Evolutionary conservation across 2,113 vertebrate genomes (phyloP).

Genomic region (Mus pahari): DNA sequence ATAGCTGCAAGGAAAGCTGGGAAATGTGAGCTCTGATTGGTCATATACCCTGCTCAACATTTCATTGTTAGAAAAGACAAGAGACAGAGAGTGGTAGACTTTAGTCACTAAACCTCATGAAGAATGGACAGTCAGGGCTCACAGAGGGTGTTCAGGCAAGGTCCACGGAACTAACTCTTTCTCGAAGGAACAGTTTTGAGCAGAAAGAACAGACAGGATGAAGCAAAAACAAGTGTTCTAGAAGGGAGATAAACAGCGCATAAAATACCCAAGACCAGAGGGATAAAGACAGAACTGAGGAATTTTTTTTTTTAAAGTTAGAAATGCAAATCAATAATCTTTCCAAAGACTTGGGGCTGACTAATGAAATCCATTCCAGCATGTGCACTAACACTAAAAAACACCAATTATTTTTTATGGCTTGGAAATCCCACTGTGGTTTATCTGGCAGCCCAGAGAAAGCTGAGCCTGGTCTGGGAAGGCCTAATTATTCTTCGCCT

Average conservation of each 20-base stretch:
- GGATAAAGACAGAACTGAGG: background rate
- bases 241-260: rapidly evolving
- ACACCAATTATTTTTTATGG: slow-evolving; percentile 30
- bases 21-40: background rate
- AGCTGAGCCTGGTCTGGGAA: slow-evolving; percentile 25
- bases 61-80: background rate
- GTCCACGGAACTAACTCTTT: background rate
- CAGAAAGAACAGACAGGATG: background rate
- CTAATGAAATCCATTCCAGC: slow-evolving; percentile 13
- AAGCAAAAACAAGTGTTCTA: background rate
- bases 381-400: slow-evolving; percentile 1
- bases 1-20: background rate
- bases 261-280: background rate
- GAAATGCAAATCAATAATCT: slow-evolving; percentile 16
- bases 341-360: background rate
- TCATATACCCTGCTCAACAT: background rate
- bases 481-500: slow-evolving; percentile 11
- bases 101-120: background rate
- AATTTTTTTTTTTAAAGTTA: slow-evolving; percentile 1
- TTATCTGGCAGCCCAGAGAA: background rate
- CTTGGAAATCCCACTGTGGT: slow-evolving; percentile 29
- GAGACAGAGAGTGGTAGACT: background rate
- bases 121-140: background rate
- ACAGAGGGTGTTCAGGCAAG: background rate
- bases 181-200: background rate